Conservation (phyloP, 2,888 invertebrate species). For the Holacanthella duospinosa region DNA sequence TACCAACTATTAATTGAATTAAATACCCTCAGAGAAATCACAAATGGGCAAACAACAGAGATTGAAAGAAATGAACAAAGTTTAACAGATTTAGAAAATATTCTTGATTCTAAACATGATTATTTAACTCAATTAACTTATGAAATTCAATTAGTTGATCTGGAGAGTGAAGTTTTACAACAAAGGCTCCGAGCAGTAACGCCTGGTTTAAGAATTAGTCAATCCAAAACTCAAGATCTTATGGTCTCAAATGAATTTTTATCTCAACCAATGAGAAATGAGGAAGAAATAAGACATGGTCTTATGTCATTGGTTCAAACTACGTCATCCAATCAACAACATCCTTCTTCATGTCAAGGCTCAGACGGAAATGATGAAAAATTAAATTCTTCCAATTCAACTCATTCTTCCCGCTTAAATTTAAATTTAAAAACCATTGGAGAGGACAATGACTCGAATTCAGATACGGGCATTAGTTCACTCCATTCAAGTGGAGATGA, state of each 20-base stretch:
- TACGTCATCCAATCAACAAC: too few relatives aligned
- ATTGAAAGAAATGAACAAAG: slow-evolving; percentile 39
- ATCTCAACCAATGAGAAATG: background rate
- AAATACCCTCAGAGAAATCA: slow-evolving; percentile 36
- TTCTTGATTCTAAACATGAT: slow-evolving; percentile 38
- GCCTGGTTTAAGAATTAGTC: background rate
- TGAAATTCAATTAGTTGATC: slow-evolving; percentile 25
- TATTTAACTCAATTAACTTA: slow-evolving; percentile 24
- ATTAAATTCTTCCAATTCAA: background rate
- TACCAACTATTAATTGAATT: slow-evolving; percentile 37
- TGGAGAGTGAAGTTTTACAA: slow-evolving; percentile 23
- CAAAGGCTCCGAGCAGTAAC: slow-evolving; percentile 8
- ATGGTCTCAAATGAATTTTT: background rate
- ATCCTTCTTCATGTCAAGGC: background rate
- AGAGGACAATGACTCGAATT: slow-evolving; percentile 44
- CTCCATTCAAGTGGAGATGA: slow-evolving; percentile 45
- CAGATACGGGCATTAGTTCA: slow-evolving; percentile 47
- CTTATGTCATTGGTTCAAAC: background rate
- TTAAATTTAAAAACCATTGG: slow-evolving; percentile 15
- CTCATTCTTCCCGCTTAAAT: slow-evolving; percentile 11
- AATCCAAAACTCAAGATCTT: background rate
- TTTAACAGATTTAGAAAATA: slow-evolving; percentile 38
- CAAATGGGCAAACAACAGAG: slow-evolving; percentile 35
- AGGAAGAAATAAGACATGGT: background rate
- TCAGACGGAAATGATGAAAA: background rate